A percentile compares a stretch with the other conserved stretches of the same genome.
These are phyloP conservation scores for Cephus pulcher DNA, from an alignment of 2,888 invertebrate species.

Conservation along the genomic window DNA sequence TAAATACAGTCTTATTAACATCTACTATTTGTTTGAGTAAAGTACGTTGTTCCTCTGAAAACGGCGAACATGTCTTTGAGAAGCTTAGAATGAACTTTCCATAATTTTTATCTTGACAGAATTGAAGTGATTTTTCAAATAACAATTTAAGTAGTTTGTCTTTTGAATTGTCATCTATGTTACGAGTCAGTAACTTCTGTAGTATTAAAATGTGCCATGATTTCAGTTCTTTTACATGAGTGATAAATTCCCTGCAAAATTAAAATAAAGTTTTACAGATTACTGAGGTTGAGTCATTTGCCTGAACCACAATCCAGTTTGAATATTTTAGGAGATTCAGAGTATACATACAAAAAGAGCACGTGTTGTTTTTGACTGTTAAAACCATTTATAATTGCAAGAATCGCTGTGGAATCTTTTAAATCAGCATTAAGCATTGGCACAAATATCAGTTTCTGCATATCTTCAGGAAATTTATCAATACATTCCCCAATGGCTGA, in stretches of 20 bases:
- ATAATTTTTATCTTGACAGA: constrained; percentile 47
- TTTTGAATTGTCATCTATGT: constrained; percentile 34
- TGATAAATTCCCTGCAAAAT: constrained; percentile 46
- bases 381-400: constrained; percentile 32
- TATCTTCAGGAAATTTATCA: constrained; percentile 51
- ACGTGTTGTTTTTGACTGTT: constrained; percentile 21
- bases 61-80: constrained; percentile 38
- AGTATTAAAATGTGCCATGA: constrained; percentile 53
- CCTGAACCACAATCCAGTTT: not conserved
- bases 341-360: constrained; percentile 38
- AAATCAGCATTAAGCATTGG: constrained; percentile 48
- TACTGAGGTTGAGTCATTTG: not conserved
- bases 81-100: constrained; percentile 49
- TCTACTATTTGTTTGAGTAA: constrained; percentile 45
- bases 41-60: constrained; percentile 40
- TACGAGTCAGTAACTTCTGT: constrained; percentile 32
- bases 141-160: constrained; percentile 46
- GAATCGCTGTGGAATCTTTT: constrained; percentile 36
- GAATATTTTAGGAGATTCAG: not conserved
- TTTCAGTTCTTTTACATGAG: constrained; percentile 44
- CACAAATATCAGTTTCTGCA: constrained; percentile 44
- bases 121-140: constrained; percentile 40
- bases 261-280: constrained; percentile 8
- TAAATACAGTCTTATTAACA: constrained; percentile 49
- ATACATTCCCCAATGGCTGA: constrained; percentile 39